phyloP scores from a whole-genome alignment of 2,888 invertebrate species.

The Scaptomyza flava region DNA sequence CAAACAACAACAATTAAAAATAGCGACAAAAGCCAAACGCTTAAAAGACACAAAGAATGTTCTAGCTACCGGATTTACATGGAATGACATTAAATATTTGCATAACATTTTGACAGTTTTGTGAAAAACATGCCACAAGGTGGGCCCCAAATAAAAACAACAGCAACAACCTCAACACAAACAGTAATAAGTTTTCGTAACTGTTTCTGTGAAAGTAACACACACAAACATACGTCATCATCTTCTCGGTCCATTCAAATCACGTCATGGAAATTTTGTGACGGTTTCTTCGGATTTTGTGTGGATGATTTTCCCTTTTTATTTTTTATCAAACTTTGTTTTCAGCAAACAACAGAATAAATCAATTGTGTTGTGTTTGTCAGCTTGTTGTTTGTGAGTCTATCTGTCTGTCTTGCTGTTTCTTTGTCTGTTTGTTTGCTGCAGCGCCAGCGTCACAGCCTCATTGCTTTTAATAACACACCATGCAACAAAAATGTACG shows the following conservation, averaged over 20 bases:
- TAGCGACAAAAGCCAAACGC: conserved; percentile 30
- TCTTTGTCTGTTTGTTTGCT: conserved; percentile 43
- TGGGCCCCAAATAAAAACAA: conserved; percentile 54
- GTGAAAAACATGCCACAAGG: conserved; percentile 72
- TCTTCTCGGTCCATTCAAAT: conserved; percentile 20
- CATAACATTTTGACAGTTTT: conserved; percentile 76
- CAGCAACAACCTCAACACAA: conserved; percentile 14
- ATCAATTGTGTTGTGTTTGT: conserved; percentile 59
- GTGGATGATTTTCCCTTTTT: background rate
- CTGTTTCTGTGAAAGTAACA: conserved; percentile 10
- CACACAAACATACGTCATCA: conserved; percentile 38
- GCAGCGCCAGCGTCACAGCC: conserved; percentile 54
- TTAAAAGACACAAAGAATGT: conserved; percentile 21
- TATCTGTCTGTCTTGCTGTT: background rate
- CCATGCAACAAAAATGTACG: conserved; percentile 26
- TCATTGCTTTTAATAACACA: conserved; percentile 40
- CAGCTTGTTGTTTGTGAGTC: conserved; percentile 12
- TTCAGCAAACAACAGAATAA: conserved; percentile 57
- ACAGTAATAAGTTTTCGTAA: conserved; percentile 17
- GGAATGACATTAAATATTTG: conserved; percentile 71
- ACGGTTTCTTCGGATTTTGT: background rate
- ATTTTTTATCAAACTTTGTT: conserved; percentile 46
- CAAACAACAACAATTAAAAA: conserved; percentile 15
- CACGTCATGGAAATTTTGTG: conserved; percentile 62
- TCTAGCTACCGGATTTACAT: conserved; percentile 55